Conservation (phyloP, 2,888 invertebrate genomes). For the Yponomeuta evonymella region DNA sequence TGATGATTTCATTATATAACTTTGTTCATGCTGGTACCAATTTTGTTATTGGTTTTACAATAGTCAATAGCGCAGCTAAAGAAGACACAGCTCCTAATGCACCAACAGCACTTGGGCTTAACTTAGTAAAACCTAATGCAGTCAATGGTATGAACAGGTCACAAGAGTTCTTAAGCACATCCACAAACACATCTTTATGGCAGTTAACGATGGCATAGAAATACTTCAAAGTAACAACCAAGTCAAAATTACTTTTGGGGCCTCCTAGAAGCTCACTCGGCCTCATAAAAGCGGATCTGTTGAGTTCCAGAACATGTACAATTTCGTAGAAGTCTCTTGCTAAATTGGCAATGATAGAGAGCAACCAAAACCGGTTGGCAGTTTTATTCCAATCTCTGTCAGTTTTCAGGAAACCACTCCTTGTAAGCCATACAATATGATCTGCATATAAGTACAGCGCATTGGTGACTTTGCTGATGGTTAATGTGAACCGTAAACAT, state of each 20-base stretch:
- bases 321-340: slow-evolving; percentile 92
- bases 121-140: slow-evolving; percentile 84
- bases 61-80: slow-evolving; percentile 83
- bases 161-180: slow-evolving; percentile 89
- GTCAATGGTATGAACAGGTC: slow-evolving; percentile 92
- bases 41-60: slow-evolving; percentile 87
- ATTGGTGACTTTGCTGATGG: slow-evolving; percentile 86
- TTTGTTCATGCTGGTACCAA: slow-evolving; percentile 75
- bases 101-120: slow-evolving; percentile 87
- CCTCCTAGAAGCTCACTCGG: slow-evolving; percentile 53
- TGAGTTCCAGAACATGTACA: slow-evolving; percentile 74
- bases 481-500: slow-evolving; percentile 81
- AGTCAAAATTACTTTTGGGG: slow-evolving; percentile 40
- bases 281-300: slow-evolving; percentile 55
- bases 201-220: slow-evolving; percentile 46
- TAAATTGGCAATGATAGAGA: slow-evolving; percentile 87
- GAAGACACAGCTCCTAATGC: slow-evolving; percentile 88
- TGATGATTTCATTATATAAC: background rate
- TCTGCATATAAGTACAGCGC: slow-evolving; percentile 89
- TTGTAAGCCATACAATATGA: slow-evolving; percentile 90
- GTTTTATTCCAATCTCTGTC: slow-evolving; percentile 85
- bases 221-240: slow-evolving; percentile 42
- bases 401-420: slow-evolving; percentile 80
- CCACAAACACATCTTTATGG: slow-evolving; percentile 83
- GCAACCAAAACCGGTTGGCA: slow-evolving; percentile 89